These are phyloP conservation scores for Polia nebulosa DNA, from an alignment of 2,888 invertebrate genomes.

Conservation along the genomic window DNA sequence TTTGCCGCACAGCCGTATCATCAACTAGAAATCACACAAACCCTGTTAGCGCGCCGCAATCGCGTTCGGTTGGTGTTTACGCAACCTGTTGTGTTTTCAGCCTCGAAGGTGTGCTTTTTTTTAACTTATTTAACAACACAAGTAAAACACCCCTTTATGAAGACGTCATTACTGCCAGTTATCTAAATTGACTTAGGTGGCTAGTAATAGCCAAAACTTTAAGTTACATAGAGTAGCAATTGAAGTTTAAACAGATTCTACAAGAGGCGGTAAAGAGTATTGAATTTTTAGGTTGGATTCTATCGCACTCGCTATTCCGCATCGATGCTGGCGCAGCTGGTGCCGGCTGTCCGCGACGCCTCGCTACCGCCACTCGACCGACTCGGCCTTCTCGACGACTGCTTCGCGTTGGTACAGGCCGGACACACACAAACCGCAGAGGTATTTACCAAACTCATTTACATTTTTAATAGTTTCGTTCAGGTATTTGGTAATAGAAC, in stretches of 20 bases:
- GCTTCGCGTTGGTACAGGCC: slow-evolving; percentile 97
- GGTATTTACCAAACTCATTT: slow-evolving; percentile 79
- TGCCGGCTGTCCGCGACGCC: slow-evolving; percentile 95
- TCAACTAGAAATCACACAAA: too few relatives aligned
- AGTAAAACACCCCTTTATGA: not conserved
- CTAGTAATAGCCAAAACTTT: not conserved
- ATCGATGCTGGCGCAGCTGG: slow-evolving; percentile 94
- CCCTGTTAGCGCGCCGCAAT: too few relatives aligned
- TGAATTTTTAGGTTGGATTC: slow-evolving; percentile 93
- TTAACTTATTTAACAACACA: not conserved
- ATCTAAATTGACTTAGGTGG: not conserved
- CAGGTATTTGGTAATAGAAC: not conserved
- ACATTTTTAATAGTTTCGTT: not conserved
- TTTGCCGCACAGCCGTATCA: too few relatives aligned
- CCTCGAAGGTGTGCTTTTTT: too few relatives aligned
- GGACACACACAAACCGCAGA: slow-evolving; percentile 96
- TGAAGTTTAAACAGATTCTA: not conserved
- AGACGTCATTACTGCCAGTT: not conserved
- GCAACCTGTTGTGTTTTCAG: too few relatives aligned
- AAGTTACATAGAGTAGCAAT: not conserved
- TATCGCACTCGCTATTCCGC: slow-evolving; percentile 97
- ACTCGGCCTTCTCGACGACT: slow-evolving; percentile 97
- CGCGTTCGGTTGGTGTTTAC: too few relatives aligned
- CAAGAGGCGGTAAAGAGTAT: not conserved
- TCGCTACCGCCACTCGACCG: slow-evolving; percentile 97